Conservation (phyloP, 2,113 vertebrate species). For the Nycticebus coucang region DNA sequence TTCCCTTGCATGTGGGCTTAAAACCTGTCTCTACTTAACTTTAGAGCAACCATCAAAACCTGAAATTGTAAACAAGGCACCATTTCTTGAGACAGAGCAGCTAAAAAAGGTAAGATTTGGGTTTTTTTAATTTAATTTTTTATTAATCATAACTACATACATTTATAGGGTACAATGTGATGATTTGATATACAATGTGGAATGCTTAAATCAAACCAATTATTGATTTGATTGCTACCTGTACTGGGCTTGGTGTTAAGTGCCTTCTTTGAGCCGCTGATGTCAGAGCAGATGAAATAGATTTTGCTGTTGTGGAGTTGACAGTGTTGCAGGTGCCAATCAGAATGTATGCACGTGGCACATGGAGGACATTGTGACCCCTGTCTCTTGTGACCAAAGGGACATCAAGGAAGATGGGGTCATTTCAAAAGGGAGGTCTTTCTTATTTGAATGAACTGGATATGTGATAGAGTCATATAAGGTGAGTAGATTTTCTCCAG, state of each 20-base stretch:
- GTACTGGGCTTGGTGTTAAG: neutral
- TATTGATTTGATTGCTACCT: neutral
- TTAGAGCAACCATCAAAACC: slow-evolving; percentile 91
- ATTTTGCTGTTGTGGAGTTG: neutral
- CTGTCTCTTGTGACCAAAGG: neutral
- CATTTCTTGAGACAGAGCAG: slow-evolving; percentile 92
- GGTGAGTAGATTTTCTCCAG: neutral
- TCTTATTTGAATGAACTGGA: neutral
- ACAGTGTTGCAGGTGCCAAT: neutral
- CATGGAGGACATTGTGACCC: neutral
- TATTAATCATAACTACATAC: no score
- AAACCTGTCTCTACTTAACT: slow-evolving; percentile 79
- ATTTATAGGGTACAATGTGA: no score
- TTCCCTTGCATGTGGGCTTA: neutral
- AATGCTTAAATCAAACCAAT: no score
- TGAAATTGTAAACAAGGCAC: slow-evolving; percentile 88
- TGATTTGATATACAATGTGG: no score
- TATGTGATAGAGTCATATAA: neutral
- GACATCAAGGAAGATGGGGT: neutral
- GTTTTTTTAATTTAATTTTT: neutral
- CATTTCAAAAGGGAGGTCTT: neutral
- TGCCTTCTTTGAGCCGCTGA: neutral
- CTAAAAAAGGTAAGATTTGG: slow-evolving; percentile 89
- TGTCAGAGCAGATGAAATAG: neutral
- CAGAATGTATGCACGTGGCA: neutral